Evolutionary conservation across 2,888 invertebrate species (phyloP), one percentile per base, ranked within the genome.

Genomic region (Theretra japonica): DNA sequence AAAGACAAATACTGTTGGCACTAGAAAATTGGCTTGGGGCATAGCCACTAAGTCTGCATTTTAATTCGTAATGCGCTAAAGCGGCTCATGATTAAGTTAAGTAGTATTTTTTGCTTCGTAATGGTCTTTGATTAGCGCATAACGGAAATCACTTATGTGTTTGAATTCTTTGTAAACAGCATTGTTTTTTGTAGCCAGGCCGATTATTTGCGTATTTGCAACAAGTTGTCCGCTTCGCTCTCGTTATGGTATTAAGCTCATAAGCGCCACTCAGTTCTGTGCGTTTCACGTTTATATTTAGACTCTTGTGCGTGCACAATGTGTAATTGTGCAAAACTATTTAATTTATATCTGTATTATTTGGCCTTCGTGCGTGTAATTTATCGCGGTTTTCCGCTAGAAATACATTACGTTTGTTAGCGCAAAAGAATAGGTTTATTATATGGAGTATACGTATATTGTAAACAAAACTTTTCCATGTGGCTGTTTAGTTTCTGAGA

Each of bases 321-420:
- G 70, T 75, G 71, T 73, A 65, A 76, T 73, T 77, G 70, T 73
- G 76, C 74, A 81, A 76, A 83, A 17, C 30, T 77, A 73, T 75
- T 74, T 76, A 79, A 78, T 83, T 80, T 83, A 82, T 81, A 71
- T 79, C 74, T 75, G 76, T 77, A 79, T 79, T 79, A 77, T 83
- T 84, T 80, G 84, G 81, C 84, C 85, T 85, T 84, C 84, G 77
- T 76, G 77, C 73, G 71, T 71, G 81, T 79, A 81, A 81, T 84
- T 82, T 83, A 82, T 75, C 74, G 77, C 75, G 78, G 81, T 82
- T 80, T 83, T 74, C 65, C 77, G 76, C 82, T 83, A 80, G 79
- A 81, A 81, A 83, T 85, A 82, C 82, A 77, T 80, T 79, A 80
- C 74, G 73, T 83, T 77, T 73, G 82, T 76, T 53, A 75, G 70